Base-by-base conservation (phyloP, 2,113 vertebrate genomes). In the Sorex araneus region DNA sequence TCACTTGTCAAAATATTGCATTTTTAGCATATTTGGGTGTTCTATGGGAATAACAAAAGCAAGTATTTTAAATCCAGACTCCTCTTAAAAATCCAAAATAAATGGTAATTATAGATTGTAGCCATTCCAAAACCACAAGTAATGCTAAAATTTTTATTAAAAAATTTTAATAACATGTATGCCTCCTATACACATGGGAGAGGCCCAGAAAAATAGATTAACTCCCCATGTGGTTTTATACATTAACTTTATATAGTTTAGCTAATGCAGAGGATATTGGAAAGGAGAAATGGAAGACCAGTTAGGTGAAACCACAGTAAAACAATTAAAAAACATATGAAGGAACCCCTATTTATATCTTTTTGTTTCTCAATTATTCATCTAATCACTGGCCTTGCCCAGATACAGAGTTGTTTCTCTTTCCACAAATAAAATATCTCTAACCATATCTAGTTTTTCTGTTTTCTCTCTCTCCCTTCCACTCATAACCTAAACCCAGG, bases 1-100 rank as follows among this genome's bases (percentile, higher is more conserved):
- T 13, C 66, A 60, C 70, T 89, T 91, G 73, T 78, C 25, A 13
- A 94, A 97, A 92, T 94, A 95, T 43, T 93, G 67, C 70, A 57
- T 91, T 90, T 84, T 45, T 64, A 82, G 74, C 78, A 74, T 90
- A 87, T 87, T 89, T 78, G 80, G 36, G 89, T 89, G 89, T 70
- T 95, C 87, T 74, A 67, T 43, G 15, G 21, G n/a, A 67, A 84
- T 60, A 93, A 94, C 4, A 28, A 95, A 89, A 90, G 63, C 43
- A 93, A 90, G 64, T 74, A 78, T 87, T 95, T 87, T 82, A 91
- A 92, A 74, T 87, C 36, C 66, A 74, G 70, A 66, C 30, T 74
- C 5, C n/a, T 66, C 66, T 84, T 73, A 78, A 92, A 94, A 95
- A 87, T 87, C 70, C 25, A 70, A 54, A 74, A 69, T 87, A 34